Evolutionary conservation across 2,797 vertebrate species (phyloP), one percentile per base, ranked within the genome.

Genomic region (Esox lucius): DNA sequence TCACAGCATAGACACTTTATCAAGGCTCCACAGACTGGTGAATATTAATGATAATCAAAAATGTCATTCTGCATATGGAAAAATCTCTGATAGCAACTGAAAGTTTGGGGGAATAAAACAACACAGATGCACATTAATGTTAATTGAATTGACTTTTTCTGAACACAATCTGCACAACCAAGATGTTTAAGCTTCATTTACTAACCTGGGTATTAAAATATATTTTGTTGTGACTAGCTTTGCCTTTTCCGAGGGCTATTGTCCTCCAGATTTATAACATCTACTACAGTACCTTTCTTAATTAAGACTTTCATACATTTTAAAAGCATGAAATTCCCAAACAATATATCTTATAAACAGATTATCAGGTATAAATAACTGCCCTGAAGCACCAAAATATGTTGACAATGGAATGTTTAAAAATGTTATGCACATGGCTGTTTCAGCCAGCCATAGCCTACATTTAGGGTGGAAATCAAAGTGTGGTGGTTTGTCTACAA

Each of bases 111-210:
- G 31, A 71, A 61, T n/a, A 72, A 61, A 75, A 49, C 56, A 72
- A 72, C 24, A n/a, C 66, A 66, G 64, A 73, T 73, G 71, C 71
- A 65, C 75, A 75, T 75, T 19, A 42, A 73, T 70, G 78, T 73
- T 78, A 48, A 80, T 80, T 69, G 35, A 62, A 73, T 79, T 71
- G 39, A 31, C 22, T 73, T 70, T 70, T 69, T 51, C 12, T 53
- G 53, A 76, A 46, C 72, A 72, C 65, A 76, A 35, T 76, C 49
- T 24, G 72, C 65, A 13, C 17, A 33, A 28, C 17, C 51, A 17
- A 24, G 22, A 24, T 24, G 56, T 64, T 69, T 80, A 56, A 56
- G 70, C 65, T 79, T 68, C 26, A 62, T 68, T 75, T 67, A 70
- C 70, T 33, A 61, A 46, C 6, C 42, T 46, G 68, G 35, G 62